Evolutionary conservation across 2,113 vertebrate genomes (phyloP), one percentile per base, ranked within the genome.

Genomic region (Lagopus leucura): DNA sequence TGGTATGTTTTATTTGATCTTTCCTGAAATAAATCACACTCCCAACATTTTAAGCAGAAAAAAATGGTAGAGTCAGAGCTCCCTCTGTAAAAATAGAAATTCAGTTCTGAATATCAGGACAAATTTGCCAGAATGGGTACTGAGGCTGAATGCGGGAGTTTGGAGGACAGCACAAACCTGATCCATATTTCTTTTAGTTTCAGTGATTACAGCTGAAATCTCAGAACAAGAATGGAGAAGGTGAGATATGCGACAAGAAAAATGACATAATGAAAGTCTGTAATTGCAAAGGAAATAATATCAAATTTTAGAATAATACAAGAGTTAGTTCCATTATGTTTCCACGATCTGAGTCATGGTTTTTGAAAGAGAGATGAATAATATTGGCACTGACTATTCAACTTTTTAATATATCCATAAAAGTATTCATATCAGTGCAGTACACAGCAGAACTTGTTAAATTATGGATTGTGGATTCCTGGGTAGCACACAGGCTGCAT

Each of bases 31-130:
- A 69, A 89, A 73, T 52, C 24, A 77, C 76, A 11, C 18, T 73
- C 16, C 34, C 73, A 81, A 3, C 7, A 76, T 89, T n/a, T 50
- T 50, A 81, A 73, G 19, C 32, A 93, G 32, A 66, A 78, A 3
- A 61, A 74, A 84, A 52, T 8, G 8, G 34, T 16, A 52, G 48
- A 91, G 61, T 55, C 10, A 18, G 6, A 57, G 9, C 4, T 87
- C 45, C 34, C 21, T 78, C 21, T 57, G n/a, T 61, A 84, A 94
- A 77, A 93, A 70, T 12, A 8, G 21, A 66, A 91, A 52, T 4
- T 1, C 9, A 32, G 2, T 69, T 50, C 65, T 47, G 21, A 61
- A 21, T 20, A 19, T 13, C 0, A 0, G 25, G 4, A 4, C 65
- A 69, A 30, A 2, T n/a, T 24, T 61, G 3, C 13, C 28, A 34